Conservation (phyloP, 2,888 invertebrate species). For the Drosophila mimetica region DNA sequence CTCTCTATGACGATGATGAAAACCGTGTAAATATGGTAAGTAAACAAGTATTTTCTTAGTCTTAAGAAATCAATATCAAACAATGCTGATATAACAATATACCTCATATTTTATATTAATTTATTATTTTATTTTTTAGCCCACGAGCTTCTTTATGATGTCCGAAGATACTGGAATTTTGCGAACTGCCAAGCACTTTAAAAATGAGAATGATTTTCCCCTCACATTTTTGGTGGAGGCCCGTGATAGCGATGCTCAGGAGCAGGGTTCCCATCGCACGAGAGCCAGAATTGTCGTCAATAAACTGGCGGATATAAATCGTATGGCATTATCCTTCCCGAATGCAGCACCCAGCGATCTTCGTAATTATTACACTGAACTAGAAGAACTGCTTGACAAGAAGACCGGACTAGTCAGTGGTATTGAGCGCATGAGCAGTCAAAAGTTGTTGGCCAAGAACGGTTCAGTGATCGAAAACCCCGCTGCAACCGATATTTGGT, state of each 20-base stretch:
- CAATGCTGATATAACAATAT: background rate
- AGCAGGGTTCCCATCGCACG: conserved; percentile 84
- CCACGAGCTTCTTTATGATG: conserved; percentile 88
- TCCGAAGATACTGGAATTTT: conserved; percentile 91
- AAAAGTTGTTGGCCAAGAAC: conserved; percentile 90
- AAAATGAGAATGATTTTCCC: conserved; percentile 88
- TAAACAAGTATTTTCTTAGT: background rate
- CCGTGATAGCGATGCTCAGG: conserved; percentile 84
- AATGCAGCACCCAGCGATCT: conserved; percentile 90
- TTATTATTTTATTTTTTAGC: conserved; percentile 56
- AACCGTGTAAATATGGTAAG: conserved; percentile 75
- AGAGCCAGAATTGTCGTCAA: conserved; percentile 86
- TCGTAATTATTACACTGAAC: conserved; percentile 85
- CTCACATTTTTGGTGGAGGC: conserved; percentile 91
- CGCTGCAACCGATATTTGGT: conserved; percentile 93
- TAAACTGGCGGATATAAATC: conserved; percentile 90
- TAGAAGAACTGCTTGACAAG: conserved; percentile 85
- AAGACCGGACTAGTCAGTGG: conserved; percentile 89
- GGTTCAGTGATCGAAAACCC: conserved; percentile 89
- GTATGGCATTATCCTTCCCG: conserved; percentile 91
- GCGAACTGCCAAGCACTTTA: conserved; percentile 90
- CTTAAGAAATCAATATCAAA: no score
- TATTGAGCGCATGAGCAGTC: conserved; percentile 92
- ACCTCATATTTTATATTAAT: background rate
- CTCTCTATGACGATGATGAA: conserved; percentile 83